These are phyloP conservation scores for Forpus xanthops DNA, from an alignment of 2,797 vertebrate genomes.

Conservation along the genomic window DNA sequence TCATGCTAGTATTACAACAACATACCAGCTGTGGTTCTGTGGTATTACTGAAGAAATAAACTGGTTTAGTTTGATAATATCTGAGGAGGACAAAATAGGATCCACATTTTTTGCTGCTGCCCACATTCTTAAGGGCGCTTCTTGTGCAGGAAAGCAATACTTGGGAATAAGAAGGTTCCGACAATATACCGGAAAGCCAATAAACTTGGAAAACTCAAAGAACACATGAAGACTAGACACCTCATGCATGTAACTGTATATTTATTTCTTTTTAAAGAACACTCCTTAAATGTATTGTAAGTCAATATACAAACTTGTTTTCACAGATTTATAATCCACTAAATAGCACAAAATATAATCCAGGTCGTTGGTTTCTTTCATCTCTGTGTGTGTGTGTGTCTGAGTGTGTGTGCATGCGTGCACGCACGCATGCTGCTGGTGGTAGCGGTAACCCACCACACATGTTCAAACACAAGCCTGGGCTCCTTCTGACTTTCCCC, in stretches of 20 bases:
- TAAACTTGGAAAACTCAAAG: constrained; percentile 40
- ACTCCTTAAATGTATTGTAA: constrained; percentile 90
- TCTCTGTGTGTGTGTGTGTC: neutral
- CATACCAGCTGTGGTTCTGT: neutral
- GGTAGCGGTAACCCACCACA: constrained; percentile 35
- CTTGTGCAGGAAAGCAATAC: neutral
- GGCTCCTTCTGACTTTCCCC: constrained; percentile 47
- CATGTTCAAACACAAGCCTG: constrained; percentile 43
- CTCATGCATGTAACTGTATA: constrained; percentile 84
- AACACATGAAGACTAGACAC: constrained; percentile 79
- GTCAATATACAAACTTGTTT: constrained; percentile 90
- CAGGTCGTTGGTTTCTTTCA: constrained; percentile 72
- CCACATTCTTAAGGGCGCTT: neutral
- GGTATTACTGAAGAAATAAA: neutral
- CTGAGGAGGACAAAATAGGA: neutral
- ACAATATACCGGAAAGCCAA: neutral
- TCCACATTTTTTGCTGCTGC: neutral
- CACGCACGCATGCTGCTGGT: constrained; percentile 39
- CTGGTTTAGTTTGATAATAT: neutral
- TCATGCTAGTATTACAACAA: neutral
- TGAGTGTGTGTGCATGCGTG: neutral
- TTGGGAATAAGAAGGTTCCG: neutral
- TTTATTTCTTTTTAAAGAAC: constrained; percentile 99
- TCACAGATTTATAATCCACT: constrained; percentile 95
- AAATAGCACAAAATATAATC: constrained; percentile 92